Evolutionary conservation across 2,888 invertebrate species (phyloP).

Genomic region (Ennomos quercinarius): DNA sequence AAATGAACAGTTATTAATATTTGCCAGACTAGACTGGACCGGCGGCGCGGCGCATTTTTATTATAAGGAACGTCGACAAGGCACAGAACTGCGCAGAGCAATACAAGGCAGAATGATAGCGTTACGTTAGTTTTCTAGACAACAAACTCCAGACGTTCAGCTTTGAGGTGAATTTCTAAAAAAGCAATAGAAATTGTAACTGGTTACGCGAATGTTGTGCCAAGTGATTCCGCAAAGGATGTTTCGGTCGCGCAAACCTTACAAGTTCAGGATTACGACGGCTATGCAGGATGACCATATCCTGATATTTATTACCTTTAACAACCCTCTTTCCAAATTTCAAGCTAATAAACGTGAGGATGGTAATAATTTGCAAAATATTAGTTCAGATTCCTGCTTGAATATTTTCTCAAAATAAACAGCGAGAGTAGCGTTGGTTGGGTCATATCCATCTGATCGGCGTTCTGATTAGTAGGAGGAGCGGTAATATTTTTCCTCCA

Average conservation of each 20-base stretch:
- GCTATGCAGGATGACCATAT: slow-evolving; percentile 11
- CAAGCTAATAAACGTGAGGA: too few relatives aligned
- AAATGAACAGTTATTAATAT: slow-evolving; percentile 12
- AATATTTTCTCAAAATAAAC: too few relatives aligned
- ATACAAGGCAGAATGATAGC: not conserved
- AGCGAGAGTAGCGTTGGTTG: too few relatives aligned
- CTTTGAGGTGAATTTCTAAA: too few relatives aligned
- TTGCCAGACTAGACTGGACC: not conserved
- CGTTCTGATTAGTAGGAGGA: too few relatives aligned
- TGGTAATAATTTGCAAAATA: too few relatives aligned
- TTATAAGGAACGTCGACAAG: slow-evolving; percentile 7
- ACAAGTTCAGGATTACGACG: slow-evolving; percentile 6
- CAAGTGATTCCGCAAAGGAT: slow-evolving; percentile 5
- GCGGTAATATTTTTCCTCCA: too few relatives aligned
- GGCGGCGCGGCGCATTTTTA: slow-evolving; percentile 1
- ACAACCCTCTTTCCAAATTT: not conserved
- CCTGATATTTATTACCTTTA: slow-evolving; percentile 2
- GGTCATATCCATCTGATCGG: too few relatives aligned
- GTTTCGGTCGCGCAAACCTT: slow-evolving; percentile 7
- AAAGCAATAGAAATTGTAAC: too few relatives aligned
- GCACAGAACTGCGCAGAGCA: not conserved
- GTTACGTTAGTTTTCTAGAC: too few relatives aligned
- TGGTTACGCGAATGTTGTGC: not conserved
- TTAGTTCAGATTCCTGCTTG: too few relatives aligned
- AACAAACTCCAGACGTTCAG: too few relatives aligned